Base-by-base conservation (phyloP, 2,113 vertebrate genomes). In the Gopherus evgoodei region DNA sequence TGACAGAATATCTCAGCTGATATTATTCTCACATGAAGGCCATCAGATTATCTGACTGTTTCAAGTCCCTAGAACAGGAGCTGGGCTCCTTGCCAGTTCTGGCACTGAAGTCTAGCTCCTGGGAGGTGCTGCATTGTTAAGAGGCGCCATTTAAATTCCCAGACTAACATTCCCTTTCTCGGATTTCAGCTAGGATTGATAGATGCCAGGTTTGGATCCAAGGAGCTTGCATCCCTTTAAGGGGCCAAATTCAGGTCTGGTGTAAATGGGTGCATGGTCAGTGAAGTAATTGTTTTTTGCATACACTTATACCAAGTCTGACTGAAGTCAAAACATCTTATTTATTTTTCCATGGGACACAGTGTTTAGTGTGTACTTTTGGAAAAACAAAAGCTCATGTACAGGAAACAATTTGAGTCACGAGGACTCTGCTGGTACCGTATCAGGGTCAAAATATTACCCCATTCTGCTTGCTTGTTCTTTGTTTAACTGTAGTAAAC, bases 71-170 rank as follows among this genome's bases (percentile, higher is more conserved):
- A 92, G 88, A 42, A 84, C 54, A 79, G 49, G 54, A 79, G 69
- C 3, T 84, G 86, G 93, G 91, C 96, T 89, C 12, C 7, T 52
- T 81, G 90, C 89, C 93, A 81, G 42, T 87, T 57, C 88, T 94
- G 96, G 93, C 84, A 94, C 1, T 17, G 83, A 82, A 81, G 0
- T 52, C 44, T 88, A n/a, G 80, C 79, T 96, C 90, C 89, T 92
- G 89, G 27, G 94, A 97, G 94, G 94, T 95, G 91, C 94, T 94
- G 91, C 84, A 27, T 93, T 92, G 16, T 76, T 91, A 93, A 95
- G 87, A 95, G 95, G 94, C 19, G 31, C 89, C 62, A 4, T 86
- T 95, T 27, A 29, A 93, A 75, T 97, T 96, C 90, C 87, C 86
- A 96, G 89, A 90, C 94, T 94, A 90, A 85, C 65, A 47, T 79